phyloP scores from a whole-genome alignment of 2,888 invertebrate genomes.

The Leptodirus hochenwartii region DNA sequence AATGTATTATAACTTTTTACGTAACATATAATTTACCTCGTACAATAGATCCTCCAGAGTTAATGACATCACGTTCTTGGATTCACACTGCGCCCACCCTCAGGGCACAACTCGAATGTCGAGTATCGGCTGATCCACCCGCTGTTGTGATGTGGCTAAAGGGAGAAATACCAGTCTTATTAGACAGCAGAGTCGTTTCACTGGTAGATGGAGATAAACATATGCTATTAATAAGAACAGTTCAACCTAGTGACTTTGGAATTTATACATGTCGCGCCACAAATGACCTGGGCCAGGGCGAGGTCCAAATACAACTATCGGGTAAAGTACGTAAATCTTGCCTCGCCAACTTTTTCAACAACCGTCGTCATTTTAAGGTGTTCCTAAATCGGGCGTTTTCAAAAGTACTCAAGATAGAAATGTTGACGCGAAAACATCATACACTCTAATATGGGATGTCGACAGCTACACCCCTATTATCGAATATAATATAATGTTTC shows the following conservation, averaged over 20 bases:
- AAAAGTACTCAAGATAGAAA: slow-evolving; percentile 34
- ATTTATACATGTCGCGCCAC: slow-evolving; percentile 62
- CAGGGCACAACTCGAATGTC: slow-evolving; percentile 49
- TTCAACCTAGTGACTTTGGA: slow-evolving; percentile 51
- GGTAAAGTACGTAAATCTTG: slow-evolving; percentile 26
- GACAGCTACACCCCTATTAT: slow-evolving; percentile 65
- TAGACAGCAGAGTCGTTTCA: slow-evolving; percentile 27
- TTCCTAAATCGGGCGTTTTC: slow-evolving; percentile 49
- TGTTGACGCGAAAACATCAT: slow-evolving; percentile 33
- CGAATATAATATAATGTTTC: slow-evolving; percentile 45
- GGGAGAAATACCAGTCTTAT: slow-evolving; percentile 36
- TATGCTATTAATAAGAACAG: slow-evolving; percentile 47
- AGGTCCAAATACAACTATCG: slow-evolving; percentile 52
- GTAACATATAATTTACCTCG: neutral
- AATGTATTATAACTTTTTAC: slow-evolving; percentile 3
- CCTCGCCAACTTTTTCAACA: slow-evolving; percentile 2
- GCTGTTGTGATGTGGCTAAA: slow-evolving; percentile 51
- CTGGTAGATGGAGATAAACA: slow-evolving; percentile 34
- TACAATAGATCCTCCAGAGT: slow-evolving; percentile 58
- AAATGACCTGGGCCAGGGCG: slow-evolving; percentile 54
- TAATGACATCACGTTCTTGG: slow-evolving; percentile 42
- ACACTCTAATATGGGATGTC: slow-evolving; percentile 67
- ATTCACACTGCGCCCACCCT: slow-evolving; percentile 58
- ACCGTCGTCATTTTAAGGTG: slow-evolving; percentile 28
- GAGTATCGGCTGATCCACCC: slow-evolving; percentile 47